A percentile compares a stretch with the other conserved stretches of the same genome.
Evolutionary conservation across 2,797 vertebrate genomes (phyloP).

Genomic region (Schizopygopsis pylzovi): DNA sequence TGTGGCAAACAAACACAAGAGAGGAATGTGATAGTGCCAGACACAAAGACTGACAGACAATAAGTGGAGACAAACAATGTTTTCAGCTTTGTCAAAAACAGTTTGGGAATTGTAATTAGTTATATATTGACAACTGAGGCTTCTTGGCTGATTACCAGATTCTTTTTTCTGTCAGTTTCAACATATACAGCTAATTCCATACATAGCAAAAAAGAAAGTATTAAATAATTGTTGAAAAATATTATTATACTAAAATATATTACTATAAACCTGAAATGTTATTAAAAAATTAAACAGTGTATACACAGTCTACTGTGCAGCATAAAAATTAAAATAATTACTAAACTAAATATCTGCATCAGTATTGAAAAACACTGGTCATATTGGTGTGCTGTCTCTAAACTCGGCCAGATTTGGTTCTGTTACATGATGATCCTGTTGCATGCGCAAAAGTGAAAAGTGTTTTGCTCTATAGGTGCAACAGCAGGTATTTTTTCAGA

Average conservation of each 20-base stretch:
- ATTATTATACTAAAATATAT: background rate
- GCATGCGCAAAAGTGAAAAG: background rate
- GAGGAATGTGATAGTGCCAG: background rate
- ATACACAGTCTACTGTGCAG: background rate
- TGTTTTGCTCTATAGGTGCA: background rate
- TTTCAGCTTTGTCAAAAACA: too few relatives aligned
- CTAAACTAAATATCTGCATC: background rate
- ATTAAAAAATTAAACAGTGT: too few relatives aligned
- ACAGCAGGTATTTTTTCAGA: constrained; percentile 12
- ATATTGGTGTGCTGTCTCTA: background rate
- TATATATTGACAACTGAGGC: too few relatives aligned
- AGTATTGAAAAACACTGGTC: background rate
- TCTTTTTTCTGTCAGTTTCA: background rate
- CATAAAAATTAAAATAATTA: background rate
- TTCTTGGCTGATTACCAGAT: constrained; percentile 9
- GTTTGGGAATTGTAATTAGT: too few relatives aligned
- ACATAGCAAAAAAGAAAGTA: background rate
- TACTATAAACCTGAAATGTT: too few relatives aligned
- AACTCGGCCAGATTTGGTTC: background rate
- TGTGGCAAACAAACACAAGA: constrained; percentile 42
- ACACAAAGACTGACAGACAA: constrained; percentile 21
- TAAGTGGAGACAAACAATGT: constrained; percentile 9
- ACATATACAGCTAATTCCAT: background rate
- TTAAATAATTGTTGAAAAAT: background rate
- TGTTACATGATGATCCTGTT: background rate